These are phyloP conservation scores for Gnathonemus echidnorhynchus DNA, from an alignment of 2,113 vertebrate genomes.

Conservation along the genomic window DNA sequence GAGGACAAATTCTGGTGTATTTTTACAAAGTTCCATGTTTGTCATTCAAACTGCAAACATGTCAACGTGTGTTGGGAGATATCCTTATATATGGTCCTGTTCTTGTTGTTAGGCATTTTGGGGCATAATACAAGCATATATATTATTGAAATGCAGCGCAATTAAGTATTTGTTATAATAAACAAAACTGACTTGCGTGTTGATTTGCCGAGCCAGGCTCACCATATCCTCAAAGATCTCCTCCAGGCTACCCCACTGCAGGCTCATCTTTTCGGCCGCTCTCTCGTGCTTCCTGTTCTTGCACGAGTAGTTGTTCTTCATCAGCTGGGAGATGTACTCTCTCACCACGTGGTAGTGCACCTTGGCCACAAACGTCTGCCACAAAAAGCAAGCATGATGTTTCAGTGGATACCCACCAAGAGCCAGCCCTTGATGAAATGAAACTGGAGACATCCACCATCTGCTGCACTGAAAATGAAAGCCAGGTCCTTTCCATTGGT, in stretches of 20 bases:
- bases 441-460: neutral
- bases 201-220: neutral
- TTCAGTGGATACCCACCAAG: neutral
- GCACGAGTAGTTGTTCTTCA: conserved; percentile 60
- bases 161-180: neutral
- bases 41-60: neutral
- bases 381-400: neutral
- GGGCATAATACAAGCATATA: neutral
- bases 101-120: neutral
- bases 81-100: neutral
- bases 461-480: neutral
- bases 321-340: conserved; percentile 59
- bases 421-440: neutral
- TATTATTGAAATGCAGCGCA: neutral
- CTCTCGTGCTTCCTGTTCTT: conserved; percentile 57
- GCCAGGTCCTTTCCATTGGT: neutral
- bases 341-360: conserved; percentile 49
- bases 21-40: neutral
- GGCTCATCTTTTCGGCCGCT: conserved; percentile 47
- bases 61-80: neutral
- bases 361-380: conserved; percentile 46
- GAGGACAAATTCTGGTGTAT: neutral
- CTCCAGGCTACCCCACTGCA: conserved; percentile 43
- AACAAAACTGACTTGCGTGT: neutral
- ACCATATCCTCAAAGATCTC: conserved; percentile 54